Evolutionary conservation across 2,113 vertebrate genomes (phyloP).

Genomic region (Dipodomys stephensi): DNA sequence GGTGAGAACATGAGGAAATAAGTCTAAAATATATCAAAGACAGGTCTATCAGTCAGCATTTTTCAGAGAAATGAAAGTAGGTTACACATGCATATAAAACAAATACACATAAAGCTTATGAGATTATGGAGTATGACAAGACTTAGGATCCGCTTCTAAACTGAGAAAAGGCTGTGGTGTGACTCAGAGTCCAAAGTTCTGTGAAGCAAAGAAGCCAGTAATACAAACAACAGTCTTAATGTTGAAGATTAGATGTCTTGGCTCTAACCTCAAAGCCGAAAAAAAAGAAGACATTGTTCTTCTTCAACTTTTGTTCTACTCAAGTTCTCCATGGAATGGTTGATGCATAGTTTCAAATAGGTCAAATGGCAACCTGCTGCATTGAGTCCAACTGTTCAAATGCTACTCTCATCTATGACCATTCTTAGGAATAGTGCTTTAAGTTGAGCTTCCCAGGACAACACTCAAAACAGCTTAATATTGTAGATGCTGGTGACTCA

Average conservation of each 20-base stretch:
- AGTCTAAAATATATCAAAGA: slow-evolving; percentile 9
- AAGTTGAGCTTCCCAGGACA: background rate
- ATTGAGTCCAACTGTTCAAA: background rate
- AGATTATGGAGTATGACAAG: background rate
- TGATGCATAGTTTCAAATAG: background rate
- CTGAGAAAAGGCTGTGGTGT: background rate
- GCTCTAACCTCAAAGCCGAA: background rate
- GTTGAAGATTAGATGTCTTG: background rate
- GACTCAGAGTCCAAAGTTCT: background rate
- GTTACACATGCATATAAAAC: background rate
- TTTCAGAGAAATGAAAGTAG: background rate
- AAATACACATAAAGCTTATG: background rate
- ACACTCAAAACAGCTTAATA: background rate
- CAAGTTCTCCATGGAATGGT: background rate
- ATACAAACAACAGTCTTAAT: background rate
- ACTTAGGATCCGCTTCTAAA: background rate
- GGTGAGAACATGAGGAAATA: background rate
- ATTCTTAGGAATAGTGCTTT: background rate
- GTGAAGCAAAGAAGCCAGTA: background rate
- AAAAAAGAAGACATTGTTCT: background rate
- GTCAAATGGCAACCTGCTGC: background rate
- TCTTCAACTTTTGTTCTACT: background rate
- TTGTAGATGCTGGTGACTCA: too few species aligned
- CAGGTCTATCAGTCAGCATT: background rate
- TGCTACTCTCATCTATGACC: background rate